These are phyloP conservation scores for Beaufortia kweichowensis DNA, from an alignment of 2,113 vertebrate species.

Conservation along the genomic window DNA sequence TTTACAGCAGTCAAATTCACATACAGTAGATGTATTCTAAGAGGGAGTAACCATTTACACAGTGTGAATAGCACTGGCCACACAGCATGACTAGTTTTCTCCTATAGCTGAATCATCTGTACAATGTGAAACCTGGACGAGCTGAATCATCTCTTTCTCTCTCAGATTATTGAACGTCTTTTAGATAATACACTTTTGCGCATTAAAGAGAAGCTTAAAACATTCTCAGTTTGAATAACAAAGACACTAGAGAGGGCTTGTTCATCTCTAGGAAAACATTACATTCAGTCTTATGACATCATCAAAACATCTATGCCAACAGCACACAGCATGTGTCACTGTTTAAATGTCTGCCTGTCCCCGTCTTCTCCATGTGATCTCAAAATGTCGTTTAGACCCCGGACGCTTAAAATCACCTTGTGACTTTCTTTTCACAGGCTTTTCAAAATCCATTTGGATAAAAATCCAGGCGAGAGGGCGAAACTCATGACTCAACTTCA, in stretches of 20 bases:
- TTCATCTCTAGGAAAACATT: not conserved
- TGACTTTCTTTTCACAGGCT: constrained; percentile 15
- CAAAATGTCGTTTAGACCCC: constrained; percentile 16
- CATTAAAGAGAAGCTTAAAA: not conserved
- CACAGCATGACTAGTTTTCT: no score
- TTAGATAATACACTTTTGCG: not conserved
- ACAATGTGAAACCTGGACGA: no score
- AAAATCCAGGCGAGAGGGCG: not conserved
- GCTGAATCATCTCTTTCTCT: no score
- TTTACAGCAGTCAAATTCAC: not conserved
- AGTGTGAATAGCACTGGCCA: no score
- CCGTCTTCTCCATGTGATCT: not conserved
- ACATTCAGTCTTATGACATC: constrained; percentile 17
- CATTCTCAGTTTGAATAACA: not conserved
- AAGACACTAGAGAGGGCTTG: not conserved
- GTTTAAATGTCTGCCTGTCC: not conserved
- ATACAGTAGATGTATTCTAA: not conserved
- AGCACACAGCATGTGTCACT: not conserved
- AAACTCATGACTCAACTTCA: constrained; percentile 4
- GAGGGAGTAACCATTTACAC: not conserved
- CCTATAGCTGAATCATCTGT: no score
- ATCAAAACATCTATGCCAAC: constrained; percentile 13
- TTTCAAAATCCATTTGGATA: constrained; percentile 21
- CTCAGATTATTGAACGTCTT: no score
- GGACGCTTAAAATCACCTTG: constrained; percentile 23